A percentile compares a stretch with the other conserved stretches of the same genome.
Evolutionary conservation across 2,797 vertebrate genomes (phyloP).

Genomic region (Podarcis lilfordi): DNA sequence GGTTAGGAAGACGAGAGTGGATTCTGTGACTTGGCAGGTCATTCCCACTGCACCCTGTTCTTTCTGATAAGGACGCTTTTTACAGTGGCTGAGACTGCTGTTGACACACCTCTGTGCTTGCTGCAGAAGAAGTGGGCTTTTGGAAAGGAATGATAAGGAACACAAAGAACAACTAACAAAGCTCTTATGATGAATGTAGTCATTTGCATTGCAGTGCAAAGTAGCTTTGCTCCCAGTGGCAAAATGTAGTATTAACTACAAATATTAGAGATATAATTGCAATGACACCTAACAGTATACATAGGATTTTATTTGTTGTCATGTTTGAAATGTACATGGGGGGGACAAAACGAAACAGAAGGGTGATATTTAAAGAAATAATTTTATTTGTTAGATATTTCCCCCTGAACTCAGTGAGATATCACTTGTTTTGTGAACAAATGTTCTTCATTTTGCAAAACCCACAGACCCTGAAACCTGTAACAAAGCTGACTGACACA

Average conservation of each 20-base stretch:
- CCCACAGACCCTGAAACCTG: neutral
- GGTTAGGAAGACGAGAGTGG: slow-evolving; percentile 63
- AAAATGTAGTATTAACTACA: slow-evolving; percentile 57
- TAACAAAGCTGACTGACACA: fast-evolving
- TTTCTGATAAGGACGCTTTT: slow-evolving; percentile 85
- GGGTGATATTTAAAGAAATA: neutral
- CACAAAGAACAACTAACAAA: slow-evolving; percentile 84
- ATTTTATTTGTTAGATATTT: fast-evolving
- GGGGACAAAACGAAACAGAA: neutral
- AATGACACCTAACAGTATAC: slow-evolving; percentile 55
- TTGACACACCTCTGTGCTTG: slow-evolving; percentile 72
- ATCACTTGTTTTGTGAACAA: neutral
- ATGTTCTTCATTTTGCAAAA: neutral
- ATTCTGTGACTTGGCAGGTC: slow-evolving; percentile 81
- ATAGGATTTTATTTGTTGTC: neutral
- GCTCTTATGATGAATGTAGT: slow-evolving; percentile 76
- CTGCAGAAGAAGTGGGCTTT: slow-evolving; percentile 63
- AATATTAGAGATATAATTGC: slow-evolving; percentile 61
- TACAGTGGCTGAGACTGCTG: slow-evolving; percentile 78
- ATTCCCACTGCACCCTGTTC: slow-evolving; percentile 77
- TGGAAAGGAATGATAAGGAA: slow-evolving; percentile 83
- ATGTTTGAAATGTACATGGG: slow-evolving; percentile 24
- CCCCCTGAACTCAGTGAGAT: neutral
- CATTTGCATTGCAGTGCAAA: slow-evolving; percentile 79
- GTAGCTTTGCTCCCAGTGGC: slow-evolving; percentile 73